These are phyloP conservation scores for Urocolius indicus DNA, from an alignment of 2,113 vertebrate species.

Conservation along the genomic window DNA sequence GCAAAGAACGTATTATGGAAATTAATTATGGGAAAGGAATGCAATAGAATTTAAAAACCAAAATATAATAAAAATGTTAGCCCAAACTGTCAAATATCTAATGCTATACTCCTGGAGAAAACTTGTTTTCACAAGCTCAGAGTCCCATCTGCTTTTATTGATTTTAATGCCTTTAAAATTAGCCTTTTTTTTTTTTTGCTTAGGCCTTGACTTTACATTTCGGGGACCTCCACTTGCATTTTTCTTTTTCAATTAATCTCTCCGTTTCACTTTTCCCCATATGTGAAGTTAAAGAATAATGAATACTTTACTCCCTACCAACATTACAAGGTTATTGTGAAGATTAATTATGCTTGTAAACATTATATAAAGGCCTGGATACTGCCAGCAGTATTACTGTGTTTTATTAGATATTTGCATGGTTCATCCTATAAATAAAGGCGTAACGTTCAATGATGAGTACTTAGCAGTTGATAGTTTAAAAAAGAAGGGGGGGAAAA, in stretches of 20 bases:
- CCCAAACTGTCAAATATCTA: background rate
- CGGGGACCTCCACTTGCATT: background rate
- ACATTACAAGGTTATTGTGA: constrained; percentile 56
- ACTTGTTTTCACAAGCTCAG: constrained; percentile 36
- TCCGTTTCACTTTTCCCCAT: constrained; percentile 50
- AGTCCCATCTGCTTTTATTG: constrained; percentile 52
- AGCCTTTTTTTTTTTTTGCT: constrained; percentile 38
- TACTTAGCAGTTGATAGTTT: constrained; percentile 29
- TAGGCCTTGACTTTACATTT: constrained; percentile 27
- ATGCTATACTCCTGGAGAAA: constrained; percentile 24
- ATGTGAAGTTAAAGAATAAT: constrained; percentile 58
- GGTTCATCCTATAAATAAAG: constrained; percentile 41
- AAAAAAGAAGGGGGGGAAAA: background rate
- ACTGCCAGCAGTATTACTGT: constrained; percentile 11
- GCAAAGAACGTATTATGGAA: no score
- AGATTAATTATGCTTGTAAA: constrained; percentile 62
- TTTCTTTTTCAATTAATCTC: constrained; percentile 44
- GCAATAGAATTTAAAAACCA: background rate
- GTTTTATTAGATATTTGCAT: constrained; percentile 40
- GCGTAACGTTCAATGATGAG: background rate
- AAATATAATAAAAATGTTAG: background rate
- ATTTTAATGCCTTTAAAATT: constrained; percentile 45
- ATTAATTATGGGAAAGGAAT: background rate
- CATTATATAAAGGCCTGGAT: constrained; percentile 41
- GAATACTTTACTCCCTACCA: constrained; percentile 36